Percentiles rank a stretch among this genome's conserved stretches.
These are phyloP conservation scores for Grammomys dolichurus DNA, from an alignment of 2,113 vertebrate genomes.

Conservation along the genomic window DNA sequence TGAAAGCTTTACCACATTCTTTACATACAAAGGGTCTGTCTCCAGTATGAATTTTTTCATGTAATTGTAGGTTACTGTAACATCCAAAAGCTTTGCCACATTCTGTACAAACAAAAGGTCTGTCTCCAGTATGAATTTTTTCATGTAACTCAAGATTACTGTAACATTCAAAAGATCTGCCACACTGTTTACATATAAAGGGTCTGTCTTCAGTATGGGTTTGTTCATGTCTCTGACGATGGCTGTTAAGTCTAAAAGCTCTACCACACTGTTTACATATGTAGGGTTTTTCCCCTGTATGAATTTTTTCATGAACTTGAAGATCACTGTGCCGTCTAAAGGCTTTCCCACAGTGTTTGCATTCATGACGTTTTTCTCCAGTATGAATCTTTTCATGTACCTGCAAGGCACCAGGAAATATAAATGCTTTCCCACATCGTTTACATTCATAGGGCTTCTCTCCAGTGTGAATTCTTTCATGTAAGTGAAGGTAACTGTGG, in stretches of 20 bases:
- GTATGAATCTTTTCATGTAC: not conserved
- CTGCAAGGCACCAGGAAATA: not conserved
- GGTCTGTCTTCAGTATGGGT: not conserved
- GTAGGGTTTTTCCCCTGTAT: not conserved
- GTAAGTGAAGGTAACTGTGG: not conserved
- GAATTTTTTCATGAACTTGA: not conserved
- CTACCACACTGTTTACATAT: not conserved
- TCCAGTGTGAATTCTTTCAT: constrained; percentile 13
- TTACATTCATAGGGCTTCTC: not conserved
- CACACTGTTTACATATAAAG: not conserved
- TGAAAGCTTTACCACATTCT: constrained; percentile 12
- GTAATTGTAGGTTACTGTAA: not conserved
- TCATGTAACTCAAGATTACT: not conserved
- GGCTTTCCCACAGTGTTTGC: constrained; percentile 12
- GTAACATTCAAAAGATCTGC: not conserved
- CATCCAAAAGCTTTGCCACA: constrained; percentile 3
- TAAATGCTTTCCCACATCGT: not conserved
- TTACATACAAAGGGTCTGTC: constrained; percentile 19
- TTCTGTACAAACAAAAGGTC: not conserved
- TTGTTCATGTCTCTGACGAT: not conserved
- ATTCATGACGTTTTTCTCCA: not conserved
- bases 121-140: constrained; percentile 15
- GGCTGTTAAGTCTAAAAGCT: not conserved
- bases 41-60: constrained; percentile 1
- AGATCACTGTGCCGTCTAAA: not conserved